Percentiles rank a stretch among this genome's conserved stretches.
Evolutionary conservation across 2,888 invertebrate genomes (phyloP).

Genomic region (Calameuta idolon): DNA sequence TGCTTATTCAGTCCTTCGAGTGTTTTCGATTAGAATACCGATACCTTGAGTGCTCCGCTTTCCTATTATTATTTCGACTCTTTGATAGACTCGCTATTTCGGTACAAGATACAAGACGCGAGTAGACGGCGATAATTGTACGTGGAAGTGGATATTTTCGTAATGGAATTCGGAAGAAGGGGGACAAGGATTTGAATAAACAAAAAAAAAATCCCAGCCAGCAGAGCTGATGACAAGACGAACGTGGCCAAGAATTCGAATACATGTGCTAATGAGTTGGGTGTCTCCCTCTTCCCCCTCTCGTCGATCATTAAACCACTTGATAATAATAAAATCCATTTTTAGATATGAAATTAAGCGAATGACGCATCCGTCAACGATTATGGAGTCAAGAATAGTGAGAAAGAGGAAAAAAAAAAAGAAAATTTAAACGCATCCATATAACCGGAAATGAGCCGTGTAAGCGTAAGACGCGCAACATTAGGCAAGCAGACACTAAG

Average conservation of each 20-base stretch:
- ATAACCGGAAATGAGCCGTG: not conserved
- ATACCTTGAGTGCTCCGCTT: not conserved
- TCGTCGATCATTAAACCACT: not conserved
- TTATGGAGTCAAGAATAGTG: not conserved
- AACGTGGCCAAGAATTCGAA: constrained; percentile 37
- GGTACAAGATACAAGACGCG: not conserved
- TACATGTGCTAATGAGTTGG: constrained; percentile 39
- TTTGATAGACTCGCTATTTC: not conserved
- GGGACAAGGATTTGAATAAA: not conserved
- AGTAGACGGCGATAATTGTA: not conserved
- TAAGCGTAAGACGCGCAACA: not conserved
- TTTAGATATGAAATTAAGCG: not conserved
- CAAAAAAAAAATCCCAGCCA: not conserved
- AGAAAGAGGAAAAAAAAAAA: not conserved
- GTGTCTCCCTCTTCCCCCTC: not conserved
- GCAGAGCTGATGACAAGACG: constrained; percentile 35
- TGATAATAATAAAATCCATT: not conserved
- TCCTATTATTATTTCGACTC: not conserved
- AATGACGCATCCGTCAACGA: not conserved
- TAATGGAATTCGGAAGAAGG: constrained; percentile 30
- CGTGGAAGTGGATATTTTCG: constrained; percentile 30
- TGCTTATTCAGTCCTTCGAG: not conserved
- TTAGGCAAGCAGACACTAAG: not conserved
- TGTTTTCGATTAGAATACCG: not conserved
- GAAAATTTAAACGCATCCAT: not conserved